Evolutionary conservation across 92 coral and sea anemone genomes (phyloP), one percentile per base, ranked within the genome.

Genomic region (Palythoa caribaeorum): DNA sequence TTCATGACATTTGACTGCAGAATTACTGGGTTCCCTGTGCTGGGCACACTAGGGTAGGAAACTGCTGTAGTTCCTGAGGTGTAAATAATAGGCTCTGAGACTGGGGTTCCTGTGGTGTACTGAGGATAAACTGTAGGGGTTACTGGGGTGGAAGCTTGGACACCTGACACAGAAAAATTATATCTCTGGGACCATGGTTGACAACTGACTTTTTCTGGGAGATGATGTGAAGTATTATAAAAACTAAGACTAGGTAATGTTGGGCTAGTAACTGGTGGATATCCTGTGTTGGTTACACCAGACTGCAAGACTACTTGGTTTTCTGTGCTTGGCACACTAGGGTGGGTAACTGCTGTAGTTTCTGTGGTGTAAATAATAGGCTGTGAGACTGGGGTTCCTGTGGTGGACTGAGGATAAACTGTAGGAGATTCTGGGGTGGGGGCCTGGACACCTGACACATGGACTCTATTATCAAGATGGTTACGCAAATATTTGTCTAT

Each of bases 341-440:
- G 65, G 65, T 57, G 16, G 20, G 65, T 9, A 57, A 57, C 65
- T 57, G 65, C 65, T 57, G 65, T 57, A 57, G 65, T 57, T 57
- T 10, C 65, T 57, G 65, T 57, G 65, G 65, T 57, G 65, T 57
- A 57, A 57, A 57, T 57, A 57, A 9, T 57, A 57, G 65, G 65
- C 65, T 57, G 65, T 57, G 65, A 57, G 65, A 57, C 65, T 57
- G 17, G 65, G 65, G 65, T 57, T 57, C 65, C 65, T 57, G 65
- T 57, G 65, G 65, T 57, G 65, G 65, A 57, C 65, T 57, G 65
- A 57, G 65, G 65, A 57, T 57, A 10, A 57, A 57, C 65, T 55
- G 62, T 55, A 55, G 62, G 62, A 55, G 62, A 55, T 55, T 55
- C 62, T 57, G 65, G 65, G 65, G 65, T 57, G 65, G 65, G 65